phyloP scores from a whole-genome alignment of 2,888 invertebrate species.

The Celastrina argiolus region DNA sequence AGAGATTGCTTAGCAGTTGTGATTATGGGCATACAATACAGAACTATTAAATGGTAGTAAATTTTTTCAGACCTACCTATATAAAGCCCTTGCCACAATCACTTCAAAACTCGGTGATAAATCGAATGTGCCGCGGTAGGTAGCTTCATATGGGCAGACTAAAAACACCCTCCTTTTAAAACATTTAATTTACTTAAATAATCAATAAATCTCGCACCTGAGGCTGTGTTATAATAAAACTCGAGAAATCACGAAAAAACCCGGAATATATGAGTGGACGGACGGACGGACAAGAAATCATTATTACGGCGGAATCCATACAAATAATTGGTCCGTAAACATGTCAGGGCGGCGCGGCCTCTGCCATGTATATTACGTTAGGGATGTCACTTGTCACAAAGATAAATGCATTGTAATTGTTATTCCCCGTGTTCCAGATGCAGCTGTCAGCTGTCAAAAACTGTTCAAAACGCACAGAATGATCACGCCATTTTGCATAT shows the following conservation, averaged over 20 bases:
- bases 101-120: constrained; percentile 4
- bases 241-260: constrained; percentile 59
- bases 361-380: constrained; percentile 71
- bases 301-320: constrained; percentile 75
- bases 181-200: constrained; percentile 39
- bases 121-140: constrained; percentile 10
- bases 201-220: constrained; percentile 54
- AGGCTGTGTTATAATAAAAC: constrained; percentile 55
- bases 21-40: no score
- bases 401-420: no score
- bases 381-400: constrained; percentile 55
- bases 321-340: constrained; percentile 79
- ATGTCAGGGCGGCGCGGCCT: constrained; percentile 72
- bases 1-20: no score
- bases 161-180: constrained; percentile 33
- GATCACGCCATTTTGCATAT: no score
- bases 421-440: neutral
- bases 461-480: no score
- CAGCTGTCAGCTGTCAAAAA: no score
- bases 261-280: constrained; percentile 48
- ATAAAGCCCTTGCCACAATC: neutral
- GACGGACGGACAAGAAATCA: constrained; percentile 70
- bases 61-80: no score
- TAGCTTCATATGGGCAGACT: constrained; percentile 11
- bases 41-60: no score